These are phyloP conservation scores for Rhynchonycteris naso DNA, from an alignment of 2,797 vertebrate genomes.

Conservation along the genomic window DNA sequence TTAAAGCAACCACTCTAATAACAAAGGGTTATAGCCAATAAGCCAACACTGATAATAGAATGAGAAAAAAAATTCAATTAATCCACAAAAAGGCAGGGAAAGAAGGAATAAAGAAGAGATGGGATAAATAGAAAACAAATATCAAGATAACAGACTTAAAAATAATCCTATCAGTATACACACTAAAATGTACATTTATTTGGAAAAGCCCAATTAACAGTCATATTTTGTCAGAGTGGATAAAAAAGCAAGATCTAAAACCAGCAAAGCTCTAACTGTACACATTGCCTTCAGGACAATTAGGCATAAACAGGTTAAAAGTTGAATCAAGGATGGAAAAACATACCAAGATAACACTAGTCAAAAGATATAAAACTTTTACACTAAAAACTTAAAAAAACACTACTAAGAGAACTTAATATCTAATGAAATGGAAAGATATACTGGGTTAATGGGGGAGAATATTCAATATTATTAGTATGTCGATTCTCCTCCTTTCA, in stretches of 20 bases:
- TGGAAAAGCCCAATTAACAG: background rate
- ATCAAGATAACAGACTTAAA: background rate
- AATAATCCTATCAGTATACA: background rate
- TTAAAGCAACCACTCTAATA: background rate
- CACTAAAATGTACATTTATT: background rate
- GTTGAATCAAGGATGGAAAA: background rate
- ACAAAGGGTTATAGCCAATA: background rate
- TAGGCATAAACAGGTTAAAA: background rate
- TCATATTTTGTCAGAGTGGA: background rate
- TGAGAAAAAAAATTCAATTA: background rate
- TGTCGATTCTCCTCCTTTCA: background rate
- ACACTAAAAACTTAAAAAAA: background rate
- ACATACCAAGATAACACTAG: background rate
- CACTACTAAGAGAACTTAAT: background rate
- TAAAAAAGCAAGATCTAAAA: background rate
- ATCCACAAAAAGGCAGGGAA: background rate
- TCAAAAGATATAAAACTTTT: background rate
- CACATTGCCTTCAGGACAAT: background rate
- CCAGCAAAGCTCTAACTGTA: background rate
- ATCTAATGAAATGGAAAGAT: background rate
- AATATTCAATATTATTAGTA: constrained; percentile 19
- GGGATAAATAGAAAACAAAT: background rate
- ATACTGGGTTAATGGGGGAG: background rate
- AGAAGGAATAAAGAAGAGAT: background rate
- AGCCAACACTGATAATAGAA: background rate